Percentiles rank a stretch among this genome's conserved stretches.
Conservation (phyloP, 2,113 vertebrate genomes). For the Pseudorasbora parva region DNA sequence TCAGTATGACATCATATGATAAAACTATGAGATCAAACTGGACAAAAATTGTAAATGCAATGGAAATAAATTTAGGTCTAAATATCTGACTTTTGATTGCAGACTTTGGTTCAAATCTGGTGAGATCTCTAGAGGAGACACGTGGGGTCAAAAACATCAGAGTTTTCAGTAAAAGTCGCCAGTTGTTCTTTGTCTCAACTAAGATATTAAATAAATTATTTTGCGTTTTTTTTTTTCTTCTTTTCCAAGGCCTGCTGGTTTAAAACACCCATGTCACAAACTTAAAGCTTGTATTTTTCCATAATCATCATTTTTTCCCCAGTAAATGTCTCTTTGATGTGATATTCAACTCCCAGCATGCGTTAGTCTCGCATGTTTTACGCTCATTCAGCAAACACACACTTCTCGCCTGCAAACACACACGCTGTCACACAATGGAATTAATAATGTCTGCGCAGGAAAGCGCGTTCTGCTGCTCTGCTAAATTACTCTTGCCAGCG, state of each 20-base stretch:
- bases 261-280: not conserved
- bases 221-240: not conserved
- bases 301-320: not conserved
- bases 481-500: constrained; percentile 52
- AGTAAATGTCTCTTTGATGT: constrained; percentile 16
- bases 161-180: not conserved
- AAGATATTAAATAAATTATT: too few relatives aligned
- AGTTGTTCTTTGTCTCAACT: not conserved
- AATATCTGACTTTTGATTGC: not conserved
- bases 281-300: not conserved
- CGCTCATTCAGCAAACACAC: constrained; percentile 21
- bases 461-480: constrained; percentile 39
- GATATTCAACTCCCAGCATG: not conserved
- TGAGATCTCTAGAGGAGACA: too few relatives aligned
- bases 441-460: constrained; percentile 44
- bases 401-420: constrained; percentile 36
- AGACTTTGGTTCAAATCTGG: not conserved
- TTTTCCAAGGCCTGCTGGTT: not conserved
- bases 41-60: too few relatives aligned
- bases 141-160: not conserved
- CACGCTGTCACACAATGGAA: constrained; percentile 28
- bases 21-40: not conserved
- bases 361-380: not conserved
- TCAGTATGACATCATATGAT: too few relatives aligned
- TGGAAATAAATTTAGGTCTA: not conserved